Base-by-base conservation (phyloP, 2,888 invertebrate species). In the Caenorhabditis becei region DNA sequence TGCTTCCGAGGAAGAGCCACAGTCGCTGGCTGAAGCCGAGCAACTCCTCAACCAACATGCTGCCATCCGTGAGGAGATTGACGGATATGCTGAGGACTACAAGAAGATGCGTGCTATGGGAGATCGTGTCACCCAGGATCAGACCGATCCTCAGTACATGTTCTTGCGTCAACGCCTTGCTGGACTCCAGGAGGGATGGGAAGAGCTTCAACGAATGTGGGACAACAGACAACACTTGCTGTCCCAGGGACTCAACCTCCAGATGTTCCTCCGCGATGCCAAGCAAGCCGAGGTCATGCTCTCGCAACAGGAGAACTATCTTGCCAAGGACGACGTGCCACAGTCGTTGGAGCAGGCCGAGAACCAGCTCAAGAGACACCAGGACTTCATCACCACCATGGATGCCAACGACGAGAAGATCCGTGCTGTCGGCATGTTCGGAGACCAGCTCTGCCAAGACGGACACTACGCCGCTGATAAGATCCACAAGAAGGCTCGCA, bases 341-440 rank as follows among this genome's bases (percentile, higher is more conserved):
- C 91, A 86, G 49, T 90, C 89, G 7, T 93, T 99, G 88, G 99
- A 99, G 92, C 97, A 97, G 92, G 99, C 97, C 32, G 99, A 99
- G 92, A 96, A 96, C 92, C 94, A 95, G 91, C 95, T 98, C 91
- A 99, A 99, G 92, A 95, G 97, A 59, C 97, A 99, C 92, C 98
- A 99, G 92, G 97, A 97, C 0, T 98, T 99, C 94, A 94, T 98
- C 89, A 98, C 98, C 0, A 98, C 98, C 4, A 97, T 99, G 97
- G 98, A 99, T 92, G 99, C 99, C 16, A 99, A 99, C 92, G 99
- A 99, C 92, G 99, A 99, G 92, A 99, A 99, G 93, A 96, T 99
- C 91, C 97, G 97, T 92, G 84, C 86, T 44, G 96, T 99, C 53
- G 95, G 97, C 0, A 96, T 96, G 92, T 97, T 97, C 92, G 97